Base-by-base conservation (phyloP, 2,797 vertebrate species). In the Agapornis canus region DNA sequence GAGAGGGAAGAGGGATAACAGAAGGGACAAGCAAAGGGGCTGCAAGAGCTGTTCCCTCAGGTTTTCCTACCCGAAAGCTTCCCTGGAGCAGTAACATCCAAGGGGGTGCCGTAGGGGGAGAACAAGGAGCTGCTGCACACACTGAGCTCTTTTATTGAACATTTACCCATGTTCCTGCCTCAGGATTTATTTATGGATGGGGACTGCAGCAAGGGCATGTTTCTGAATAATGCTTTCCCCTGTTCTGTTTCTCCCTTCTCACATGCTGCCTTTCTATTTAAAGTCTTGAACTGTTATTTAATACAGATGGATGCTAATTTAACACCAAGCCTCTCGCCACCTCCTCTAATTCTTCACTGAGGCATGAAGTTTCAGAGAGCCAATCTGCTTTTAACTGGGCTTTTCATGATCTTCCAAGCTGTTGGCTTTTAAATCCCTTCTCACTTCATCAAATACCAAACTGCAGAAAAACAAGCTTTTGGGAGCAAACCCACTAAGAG, bases 261-360 rank as follows among this genome's bases (percentile, higher is more conserved):
- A 72, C 56, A 85, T 1, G 12, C 79, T 83, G 92, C 70, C 71
- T 78, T 92, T 94, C 90, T 94, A 81, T 91, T 96, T 96, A 81
- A 96, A 97, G 89, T 29, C 71, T 61, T 76, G 54, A 73, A 49
- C 90, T 94, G 95, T 92, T 90, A 90, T 87, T 96, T 79, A 69
- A 91, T 95, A 89, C 86, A 75, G 85, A 92, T 77, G 80, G 92
- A 94, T 93, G 89, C 90, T 94, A 95, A 96, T 91, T 92, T 92
- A 96, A 94, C 78, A 89, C 84, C 94, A 69, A 84, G 86, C 52
- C 82, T 96, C 92, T 86, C 3, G 63, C 86, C 89, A 95, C 86
- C 95, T 95, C 95, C 85, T 96, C 94, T 95, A 91, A 93, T 93
- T 92, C 92, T 89, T 94, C 70, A 63, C 51, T 31, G 61, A 94